Evolutionary conservation across 2,888 invertebrate species (phyloP), one percentile per base, ranked within the genome.

Genomic region (Cantharis rustica): DNA sequence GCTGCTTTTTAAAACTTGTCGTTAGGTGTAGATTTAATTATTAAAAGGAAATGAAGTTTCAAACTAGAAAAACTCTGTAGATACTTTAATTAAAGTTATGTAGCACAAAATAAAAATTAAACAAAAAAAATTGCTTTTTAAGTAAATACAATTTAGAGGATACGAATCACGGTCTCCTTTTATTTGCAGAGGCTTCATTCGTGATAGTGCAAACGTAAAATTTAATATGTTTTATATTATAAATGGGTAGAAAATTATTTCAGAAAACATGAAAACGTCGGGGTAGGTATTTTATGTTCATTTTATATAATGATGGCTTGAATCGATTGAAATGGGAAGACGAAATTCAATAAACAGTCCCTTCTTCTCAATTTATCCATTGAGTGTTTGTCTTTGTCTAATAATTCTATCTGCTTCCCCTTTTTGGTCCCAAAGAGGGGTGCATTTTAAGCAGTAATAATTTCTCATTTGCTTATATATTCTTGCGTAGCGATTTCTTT

Each of bases 361-460:
- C 47, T 70, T 27, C 63, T 47, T 75, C 71, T 75, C 75, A 71
- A 61, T 68, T 71, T 71, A 15, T 68, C 61, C 61, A 70, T 16
- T 17, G 20, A 17, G 47, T 47, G 15, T 31, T 74, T 71, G 71
- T 74, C 74, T 74, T 77, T 72, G 77, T 77, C 69, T 77, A 69
- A 73, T 47, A 61, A 70, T 70, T 31, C 61, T 31, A 20, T 11
- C 47, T 26, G 20, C 13, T 31, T 31, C 69, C 31, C 31, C 26
- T 47, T 61, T 47, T 70, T 15, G 13, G 16, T 64, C 20, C 15
- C 20, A 23, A 17, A 72, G 61, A 70, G 71, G 78, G 78, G 78
- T 78, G 78, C 72, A 78, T 78, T 75, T 78, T 75, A 78, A 78
- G 68, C 61, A 75, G 77, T 23, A 66, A 66, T 23, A 66, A 66